phyloP scores from a whole-genome alignment of 2,888 invertebrate genomes.

The Ectemnius cavifrons region DNA sequence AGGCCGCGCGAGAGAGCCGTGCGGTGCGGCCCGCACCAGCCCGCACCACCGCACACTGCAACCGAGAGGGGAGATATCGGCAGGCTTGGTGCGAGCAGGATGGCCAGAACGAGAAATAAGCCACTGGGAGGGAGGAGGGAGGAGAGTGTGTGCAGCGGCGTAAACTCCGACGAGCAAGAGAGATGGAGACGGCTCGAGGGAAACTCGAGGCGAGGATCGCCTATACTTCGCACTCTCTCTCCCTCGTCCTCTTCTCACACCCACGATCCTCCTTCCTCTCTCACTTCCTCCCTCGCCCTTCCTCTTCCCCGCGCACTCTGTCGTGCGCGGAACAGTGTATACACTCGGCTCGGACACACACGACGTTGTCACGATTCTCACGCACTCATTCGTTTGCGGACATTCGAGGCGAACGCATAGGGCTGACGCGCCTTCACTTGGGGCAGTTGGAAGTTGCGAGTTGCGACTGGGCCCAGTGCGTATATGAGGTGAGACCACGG shows the following conservation, averaged over 20 bases:
- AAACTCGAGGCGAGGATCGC: conserved; percentile 1
- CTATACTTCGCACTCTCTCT: conserved; percentile 23
- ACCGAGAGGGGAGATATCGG: conserved; percentile 39
- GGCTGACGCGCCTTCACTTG: conserved; percentile 32
- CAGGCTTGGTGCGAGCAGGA: conserved; percentile 32
- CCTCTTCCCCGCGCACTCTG: background rate
- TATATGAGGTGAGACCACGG: background rate
- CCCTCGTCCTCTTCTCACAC: conserved; percentile 9
- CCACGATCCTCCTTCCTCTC: too few relatives aligned
- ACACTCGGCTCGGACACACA: conserved; percentile 5
- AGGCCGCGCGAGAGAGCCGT: conserved; percentile 28
- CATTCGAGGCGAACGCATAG: conserved; percentile 31
- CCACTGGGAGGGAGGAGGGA: conserved; percentile 19
- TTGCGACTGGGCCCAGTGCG: background rate
- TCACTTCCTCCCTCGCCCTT: too few relatives aligned
- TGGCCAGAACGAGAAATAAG: conserved; percentile 34
- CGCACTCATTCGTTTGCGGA: conserved; percentile 51
- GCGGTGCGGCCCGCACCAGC: conserved; percentile 7
- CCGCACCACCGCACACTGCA: conserved; percentile 7
- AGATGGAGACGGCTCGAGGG: too few relatives aligned
- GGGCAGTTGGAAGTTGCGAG: conserved; percentile 30
- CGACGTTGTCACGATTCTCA: conserved; percentile 50
- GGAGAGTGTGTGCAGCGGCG: conserved; percentile 44
- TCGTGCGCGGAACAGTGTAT: background rate
- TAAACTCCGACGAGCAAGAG: conserved; percentile 40